Evolutionary conservation across 2,797 vertebrate species (phyloP), one percentile per base, ranked within the genome.

Genomic region (Anolis apletophallus): DNA sequence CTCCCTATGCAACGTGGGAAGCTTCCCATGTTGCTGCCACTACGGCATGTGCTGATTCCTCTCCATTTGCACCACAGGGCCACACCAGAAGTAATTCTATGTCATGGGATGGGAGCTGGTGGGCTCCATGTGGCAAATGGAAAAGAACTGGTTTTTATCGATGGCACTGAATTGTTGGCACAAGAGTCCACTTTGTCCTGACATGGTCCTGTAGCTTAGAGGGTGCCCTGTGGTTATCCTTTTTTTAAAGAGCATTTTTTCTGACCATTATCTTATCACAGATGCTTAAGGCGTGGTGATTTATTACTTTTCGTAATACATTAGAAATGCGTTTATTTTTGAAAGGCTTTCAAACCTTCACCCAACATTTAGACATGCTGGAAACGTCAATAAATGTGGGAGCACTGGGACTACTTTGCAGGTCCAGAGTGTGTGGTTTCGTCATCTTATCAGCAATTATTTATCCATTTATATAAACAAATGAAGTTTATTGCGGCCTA

Each of bases 391-490:
- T 88, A 80, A 1, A 67, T 23, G 0, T 8, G 7, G 52, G 72
- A 93, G 90, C 29, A 83, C 19, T 40, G 90, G 91, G 89, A 72
- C 85, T 0, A 0, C 52, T 88, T 78, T 82, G 90, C 87, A 23
- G 54, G 76, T 84, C 85, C 90, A 68, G 78, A 81, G 68, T 89
- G 54, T 91, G 85, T 79, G 80, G 84, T 69, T 76, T 91, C 87
- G 91, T 90, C 77, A 81, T 88, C 71, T 86, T 92, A 90, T 67
- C 68, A 83, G 84, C 81, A 50, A 88, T 88, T 54, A 87, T 81
- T 84, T 91, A 88, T 77, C 89, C 87, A 91, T 90, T 93, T 90
- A 84, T 87, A 92, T 92, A 85, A 80, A 91, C 91, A 92, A 92
- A 94, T 93, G 75, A 54, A 82, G 80, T 91, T 82, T 93, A 91